Evolutionary conservation across 2,888 invertebrate genomes (phyloP), one percentile per base, ranked within the genome.

Genomic region (Dinocampus coccinellae): DNA sequence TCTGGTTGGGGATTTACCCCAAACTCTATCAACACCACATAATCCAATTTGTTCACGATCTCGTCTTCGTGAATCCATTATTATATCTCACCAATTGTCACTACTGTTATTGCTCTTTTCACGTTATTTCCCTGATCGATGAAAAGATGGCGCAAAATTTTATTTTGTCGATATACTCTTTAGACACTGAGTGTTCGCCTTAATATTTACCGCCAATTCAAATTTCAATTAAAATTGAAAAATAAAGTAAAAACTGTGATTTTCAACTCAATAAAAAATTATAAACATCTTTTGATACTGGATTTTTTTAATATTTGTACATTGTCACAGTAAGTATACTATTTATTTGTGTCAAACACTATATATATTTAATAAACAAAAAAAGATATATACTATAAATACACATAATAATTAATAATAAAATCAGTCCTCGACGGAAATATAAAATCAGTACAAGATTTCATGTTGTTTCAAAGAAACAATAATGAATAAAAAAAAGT

Each of bases 41-140:
- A 91, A 89, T 1, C 95, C 94, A 57, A 95, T 93, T 74, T 91
- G 88, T 82, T 95, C 95, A 60, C 95, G 88, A 80, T 95, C 92
- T 78, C 91, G 91, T 69, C 95, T 88, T 69, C 95, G 88, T 0
- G 92, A 90, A 80, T 94, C 94, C 88, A 93, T 89, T 69, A 73
- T 78, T n/a, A 36, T 2, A 7, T 36, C 2, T 10, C 11, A 36
- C 36, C 4, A 3, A 3, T 39, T 39, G n/a, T 36, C 9, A 36
- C 13, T 9, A 36, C 13, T 36, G 9, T 36, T 36, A 36, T 36
- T 11, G 13, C 13, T 36, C 10, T 36, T 11, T 7, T 36, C 13
- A 33, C 33, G 33, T 7, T 33, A 33, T 33, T 33, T n/a, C n/a
- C n/a, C n/a, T n/a, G n/a, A n/a, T n/a, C n/a, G n/a, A n/a, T n/a